Conservation (phyloP, 2,113 vertebrate species). For the Aegithalos caudatus region DNA sequence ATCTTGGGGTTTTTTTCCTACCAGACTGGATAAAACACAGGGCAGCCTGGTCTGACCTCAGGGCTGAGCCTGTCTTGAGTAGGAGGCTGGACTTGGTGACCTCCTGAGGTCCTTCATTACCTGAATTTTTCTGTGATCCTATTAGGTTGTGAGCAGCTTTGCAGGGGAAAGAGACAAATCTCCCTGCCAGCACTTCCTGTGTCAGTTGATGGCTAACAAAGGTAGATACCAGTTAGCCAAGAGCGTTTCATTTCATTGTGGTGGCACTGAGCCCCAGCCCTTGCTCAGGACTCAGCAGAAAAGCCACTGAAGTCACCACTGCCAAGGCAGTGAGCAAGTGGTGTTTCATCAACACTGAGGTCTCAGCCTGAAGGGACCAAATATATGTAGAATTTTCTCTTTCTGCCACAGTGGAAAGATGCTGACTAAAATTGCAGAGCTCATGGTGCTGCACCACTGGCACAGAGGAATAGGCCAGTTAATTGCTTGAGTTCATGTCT, state of each 20-base stretch:
- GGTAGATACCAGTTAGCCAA: not conserved
- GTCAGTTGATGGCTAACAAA: not conserved
- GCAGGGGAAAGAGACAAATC: not conserved
- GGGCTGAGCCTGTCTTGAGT: not conserved
- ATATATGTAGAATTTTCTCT: not conserved
- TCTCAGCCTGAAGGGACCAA: not conserved
- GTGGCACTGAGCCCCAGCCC: not conserved
- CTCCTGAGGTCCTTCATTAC: not conserved
- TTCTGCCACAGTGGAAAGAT: not conserved
- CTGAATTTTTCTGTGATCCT: constrained; percentile 1
- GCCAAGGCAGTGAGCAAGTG: not conserved
- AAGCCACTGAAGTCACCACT: not conserved
- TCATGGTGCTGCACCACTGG: not conserved
- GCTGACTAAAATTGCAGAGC: not conserved
- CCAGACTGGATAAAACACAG: not conserved
- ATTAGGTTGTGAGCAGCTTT: constrained; percentile 15
- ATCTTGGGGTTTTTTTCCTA: not conserved
- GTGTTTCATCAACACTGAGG: not conserved
- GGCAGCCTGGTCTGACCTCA: not conserved
- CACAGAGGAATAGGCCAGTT: not conserved
- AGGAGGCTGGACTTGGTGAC: not conserved
- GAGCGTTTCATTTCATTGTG: not conserved
- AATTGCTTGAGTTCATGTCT: not conserved
- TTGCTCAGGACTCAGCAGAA: not conserved
- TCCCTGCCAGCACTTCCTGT: not conserved